Base-by-base conservation (phyloP, 2,888 invertebrate species). In the Lamellibrachia satsuma region DNA sequence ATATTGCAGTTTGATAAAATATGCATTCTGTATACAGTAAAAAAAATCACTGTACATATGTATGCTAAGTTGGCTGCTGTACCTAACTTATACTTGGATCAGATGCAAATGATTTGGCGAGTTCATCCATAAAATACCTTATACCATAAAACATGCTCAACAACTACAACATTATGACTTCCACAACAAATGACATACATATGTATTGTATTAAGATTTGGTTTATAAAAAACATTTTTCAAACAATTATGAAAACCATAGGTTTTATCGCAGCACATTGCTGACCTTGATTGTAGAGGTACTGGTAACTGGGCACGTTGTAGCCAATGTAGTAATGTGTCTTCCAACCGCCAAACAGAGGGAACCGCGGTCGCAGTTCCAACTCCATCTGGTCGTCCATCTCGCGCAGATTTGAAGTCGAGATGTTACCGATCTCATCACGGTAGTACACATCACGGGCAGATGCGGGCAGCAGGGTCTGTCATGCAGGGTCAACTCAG, bases 341-440 rank as follows among this genome's bases (percentile, higher is more conserved):
- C 96, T 98, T 98, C 99, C 99, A 99, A 22, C 99, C 99, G 93
- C 99, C 99, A 96, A 99, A 99, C 6, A 99, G 97, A 3, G 99
- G 99, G 96, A 99, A 99, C 95, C 99, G 97, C 7, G 99, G 99
- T 92, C 99, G 97, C n/a, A 99, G 97, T 95, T 99, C 99, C 4
- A 99, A 97, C 95, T 99, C 99, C 8, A 99, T 99, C 90, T 98
- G 98, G 96, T 99, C 99, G 94, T 98, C 98, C 94, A 98, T 97
- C 52, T 98, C 97, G 94, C 98, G 97, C 97, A 99, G 98, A 96
- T 98, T 98, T 0, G 99, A 99, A 11, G 99, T 99, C 0, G 99
- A 99, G 95, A 99, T 99, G 96, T 99, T 99, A 90, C 97, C 99
- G 96, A 99, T 99, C 94, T 99, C 99, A 96, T 99, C 99, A 92